phyloP scores from a whole-genome alignment of 2,888 invertebrate species.

The Tetragonisca angustula region DNA sequence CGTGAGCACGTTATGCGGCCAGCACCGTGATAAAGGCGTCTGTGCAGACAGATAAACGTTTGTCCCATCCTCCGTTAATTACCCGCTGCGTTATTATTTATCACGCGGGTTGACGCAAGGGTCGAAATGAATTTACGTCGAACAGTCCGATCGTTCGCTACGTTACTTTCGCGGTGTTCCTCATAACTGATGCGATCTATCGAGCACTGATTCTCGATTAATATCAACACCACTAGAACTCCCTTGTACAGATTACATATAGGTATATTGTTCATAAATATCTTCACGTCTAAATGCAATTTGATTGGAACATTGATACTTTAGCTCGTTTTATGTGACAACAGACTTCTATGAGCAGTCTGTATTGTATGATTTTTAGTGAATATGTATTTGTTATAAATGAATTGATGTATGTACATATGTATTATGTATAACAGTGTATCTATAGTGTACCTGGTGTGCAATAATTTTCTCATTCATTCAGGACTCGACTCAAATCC shows the following conservation, averaged over 20 bases:
- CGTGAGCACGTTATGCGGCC: slow-evolving; percentile 30
- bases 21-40: slow-evolving; percentile 70
- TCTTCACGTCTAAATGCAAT: neutral
- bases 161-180: slow-evolving; percentile 60
- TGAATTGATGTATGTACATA: too few species aligned
- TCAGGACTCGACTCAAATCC: too few species aligned
- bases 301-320: neutral
- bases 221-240: slow-evolving; percentile 59
- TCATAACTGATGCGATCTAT: slow-evolving; percentile 67
- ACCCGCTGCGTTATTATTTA: slow-evolving; percentile 72
- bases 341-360: too few species aligned
- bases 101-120: slow-evolving; percentile 61
- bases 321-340: too few species aligned
- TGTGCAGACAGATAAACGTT: slow-evolving; percentile 72
- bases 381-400: too few species aligned
- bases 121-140: slow-evolving; percentile 69
- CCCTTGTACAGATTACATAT: neutral
- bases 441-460: too few species aligned
- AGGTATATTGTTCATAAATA: neutral
- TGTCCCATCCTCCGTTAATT: slow-evolving; percentile 72
- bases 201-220: slow-evolving; percentile 65
- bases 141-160: slow-evolving; percentile 64
- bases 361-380: too few species aligned
- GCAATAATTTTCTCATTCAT: too few species aligned
- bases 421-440: too few species aligned